Evolutionary conservation across 2,797 vertebrate genomes (phyloP), one percentile per base, ranked within the genome.

Genomic region (Halcyon leucocephala): DNA sequence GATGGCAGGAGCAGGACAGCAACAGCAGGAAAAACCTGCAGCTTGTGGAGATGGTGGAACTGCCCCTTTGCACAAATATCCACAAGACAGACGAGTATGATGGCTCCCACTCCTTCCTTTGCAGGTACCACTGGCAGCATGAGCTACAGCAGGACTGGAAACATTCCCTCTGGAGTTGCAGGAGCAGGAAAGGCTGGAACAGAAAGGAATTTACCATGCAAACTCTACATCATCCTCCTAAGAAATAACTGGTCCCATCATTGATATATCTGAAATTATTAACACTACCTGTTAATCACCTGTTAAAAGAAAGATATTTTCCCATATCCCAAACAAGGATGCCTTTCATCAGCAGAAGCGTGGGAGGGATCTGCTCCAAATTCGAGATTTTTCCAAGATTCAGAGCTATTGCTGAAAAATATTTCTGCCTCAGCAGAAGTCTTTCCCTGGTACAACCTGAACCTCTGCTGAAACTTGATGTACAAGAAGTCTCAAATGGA

Each of bases 31-130:
- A 65, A 70, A 65, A 69, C 10, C 6, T 92, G 37, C 2, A 19
- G 12, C 25, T 90, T 46, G 51, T 0, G 2, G 28, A 71, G 8
- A 67, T 1, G 44, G 20, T 46, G 17, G 70, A 89, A 39, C 16
- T 26, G 21, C 13, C 35, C 14, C 48, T 83, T 21, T 52, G 26
- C 31, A 64, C 8, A 83, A 66, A 46, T 10, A 14, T 9, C 15
- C 52, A 52, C 17, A 24, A 24, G n/a, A 33, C 0, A 0, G 10
- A 76, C 44, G 4, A 4, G 7, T n/a, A 65, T 17, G 8, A 8
- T 0, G 6, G 48, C 6, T 90, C 49, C 26, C 10, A 19, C 13
- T 83, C 21, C 33, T 70, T 22, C 31, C 12, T 71, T 64, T 52
- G 13, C 35, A 60, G 29, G 11, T 11, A 52, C 7, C 33, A 74